Base-by-base conservation (phyloP, 2,888 invertebrate species). In the Tachina grossa region DNA sequence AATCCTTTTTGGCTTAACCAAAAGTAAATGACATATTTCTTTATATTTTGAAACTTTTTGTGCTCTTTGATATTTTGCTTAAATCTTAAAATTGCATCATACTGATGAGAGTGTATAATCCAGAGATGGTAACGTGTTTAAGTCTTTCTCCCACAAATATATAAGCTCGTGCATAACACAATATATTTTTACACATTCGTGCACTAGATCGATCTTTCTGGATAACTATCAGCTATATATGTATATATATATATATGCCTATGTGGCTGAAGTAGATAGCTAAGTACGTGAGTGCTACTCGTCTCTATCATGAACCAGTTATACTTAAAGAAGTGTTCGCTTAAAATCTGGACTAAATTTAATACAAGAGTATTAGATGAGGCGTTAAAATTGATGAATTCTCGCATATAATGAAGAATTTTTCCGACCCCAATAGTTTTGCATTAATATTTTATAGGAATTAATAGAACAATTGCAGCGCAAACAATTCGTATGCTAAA, bases 81-180 rank as follows among this genome's bases (percentile, higher is more conserved):
- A 45, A 75, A 43, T n/a, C 49, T 75, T 61, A 4, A 53, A 57
- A 19, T 77, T 77, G 65, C 76, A 49, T 66, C 76, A 66, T 16
- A 43, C 13, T 19, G 9, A 39, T 61, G 51, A 63, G 45, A 22
- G 53, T 65, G 45, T 61, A 16, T 14, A 9, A 3, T 9, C 11
- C 19, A 11, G 61, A 43, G 41, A 43, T 61, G 61, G 61, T 4
- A 16, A 14, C 16, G 41, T 61, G 61, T 43, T 3, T 43, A 5
- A 31, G 0, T 3, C 11, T 16, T n/a, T 41, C 16, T 2, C 14
- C n/a, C 22, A 39, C 9, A 9, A 57, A 14, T 14, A 9, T 10
- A 22, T 22, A 22, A 31, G 2, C 4, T 31, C 31, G 4, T 8
- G n/a, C 49, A n/a, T 13, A 47, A 47, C 0, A 5, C 9, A 53